Conservation (phyloP, 2,888 invertebrate species). For the Ophion costatus region DNA sequence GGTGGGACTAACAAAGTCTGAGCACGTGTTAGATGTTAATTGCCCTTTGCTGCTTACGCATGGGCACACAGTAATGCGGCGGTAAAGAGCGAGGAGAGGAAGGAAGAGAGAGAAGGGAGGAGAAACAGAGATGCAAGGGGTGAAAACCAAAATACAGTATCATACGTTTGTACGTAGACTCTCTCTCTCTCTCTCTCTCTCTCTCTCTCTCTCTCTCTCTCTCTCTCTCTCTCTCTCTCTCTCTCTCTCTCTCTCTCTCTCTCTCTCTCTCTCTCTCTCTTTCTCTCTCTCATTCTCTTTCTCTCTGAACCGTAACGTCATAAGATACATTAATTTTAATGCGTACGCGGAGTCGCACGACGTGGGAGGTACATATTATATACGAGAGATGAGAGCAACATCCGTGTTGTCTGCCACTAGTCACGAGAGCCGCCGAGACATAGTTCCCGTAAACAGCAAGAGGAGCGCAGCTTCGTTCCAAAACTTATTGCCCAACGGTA, state of each 20-base stretch:
- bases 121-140: constrained; percentile 27
- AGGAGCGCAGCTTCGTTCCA: constrained; percentile 52
- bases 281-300: constrained; percentile 36
- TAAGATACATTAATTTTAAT: constrained; percentile 76
- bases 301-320: constrained; percentile 65
- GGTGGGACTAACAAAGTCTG: constrained; percentile 24
- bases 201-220: too few relatives aligned
- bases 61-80: constrained; percentile 27
- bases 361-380: constrained; percentile 69
- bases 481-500: constrained; percentile 76
- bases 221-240: not conserved
- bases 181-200: too few relatives aligned
- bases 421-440: constrained; percentile 51
- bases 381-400: constrained; percentile 16
- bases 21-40: constrained; percentile 31
- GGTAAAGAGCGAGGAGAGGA: not conserved
- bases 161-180: not conserved
- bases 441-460: constrained; percentile 76
- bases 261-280: not conserved
- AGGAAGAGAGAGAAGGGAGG: constrained; percentile 21
- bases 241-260: too few relatives aligned
- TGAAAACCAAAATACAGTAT: constrained; percentile 19
- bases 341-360: constrained; percentile 63
- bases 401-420: constrained; percentile 33
- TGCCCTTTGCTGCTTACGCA: constrained; percentile 44